Conservation (phyloP, 2,113 vertebrate genomes). For the Pseudolaguvia tuberculata region DNA sequence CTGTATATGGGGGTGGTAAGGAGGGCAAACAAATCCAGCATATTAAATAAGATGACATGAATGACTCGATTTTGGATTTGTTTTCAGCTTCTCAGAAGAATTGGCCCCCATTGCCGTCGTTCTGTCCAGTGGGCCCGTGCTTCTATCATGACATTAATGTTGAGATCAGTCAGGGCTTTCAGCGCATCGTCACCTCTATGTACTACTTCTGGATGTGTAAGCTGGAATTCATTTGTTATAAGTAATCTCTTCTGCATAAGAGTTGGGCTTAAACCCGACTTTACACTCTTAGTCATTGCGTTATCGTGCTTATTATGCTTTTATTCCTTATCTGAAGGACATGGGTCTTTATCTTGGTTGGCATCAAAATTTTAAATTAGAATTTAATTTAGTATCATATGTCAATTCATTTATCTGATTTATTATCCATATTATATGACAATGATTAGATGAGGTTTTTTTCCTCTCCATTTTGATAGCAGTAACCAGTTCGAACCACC, state of each 20-base stretch:
- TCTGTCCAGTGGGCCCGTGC: constrained; percentile 89
- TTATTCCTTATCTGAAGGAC: not conserved
- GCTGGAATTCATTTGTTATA: constrained; percentile 42
- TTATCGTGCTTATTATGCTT: not conserved
- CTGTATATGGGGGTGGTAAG: too few relatives aligned
- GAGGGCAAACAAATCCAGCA: not conserved
- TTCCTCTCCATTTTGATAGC: not conserved
- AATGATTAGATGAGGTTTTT: too few relatives aligned
- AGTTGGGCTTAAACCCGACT: not conserved
- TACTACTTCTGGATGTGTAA: constrained; percentile 98
- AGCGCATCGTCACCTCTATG: constrained; percentile 85
- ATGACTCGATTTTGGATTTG: too few relatives aligned
- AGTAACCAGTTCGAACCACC: constrained; percentile 1
- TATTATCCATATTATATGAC: not conserved
- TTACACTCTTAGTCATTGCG: not conserved
- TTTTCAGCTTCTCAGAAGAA: constrained; percentile 81
- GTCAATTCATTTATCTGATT: not conserved
- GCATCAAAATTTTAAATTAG: not conserved
- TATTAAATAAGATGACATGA: not conserved
- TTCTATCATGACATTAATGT: constrained; percentile 93
- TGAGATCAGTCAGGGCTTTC: constrained; percentile 87
- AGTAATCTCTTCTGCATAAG: not conserved
- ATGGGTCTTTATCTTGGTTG: not conserved
- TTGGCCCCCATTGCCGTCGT: constrained; percentile 89
- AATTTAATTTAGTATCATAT: not conserved